These are phyloP conservation scores for Oreochromis grahami DNA, from an alignment of 2,797 vertebrate genomes.

Conservation along the genomic window DNA sequence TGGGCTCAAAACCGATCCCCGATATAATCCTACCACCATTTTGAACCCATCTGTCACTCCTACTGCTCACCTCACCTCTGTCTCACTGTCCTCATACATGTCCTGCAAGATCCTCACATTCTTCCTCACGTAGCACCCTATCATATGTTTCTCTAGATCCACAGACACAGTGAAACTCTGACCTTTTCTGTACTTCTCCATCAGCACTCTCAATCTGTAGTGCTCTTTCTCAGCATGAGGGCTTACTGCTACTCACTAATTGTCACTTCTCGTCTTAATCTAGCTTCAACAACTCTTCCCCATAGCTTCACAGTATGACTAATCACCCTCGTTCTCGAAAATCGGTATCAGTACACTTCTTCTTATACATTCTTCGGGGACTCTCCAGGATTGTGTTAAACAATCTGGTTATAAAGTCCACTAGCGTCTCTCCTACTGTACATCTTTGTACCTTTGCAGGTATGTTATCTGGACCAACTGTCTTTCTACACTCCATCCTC, in stretches of 20 bases:
- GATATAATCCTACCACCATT: neutral
- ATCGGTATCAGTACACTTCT: neutral
- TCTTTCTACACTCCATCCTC: neutral
- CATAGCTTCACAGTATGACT: neutral
- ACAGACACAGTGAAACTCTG: neutral
- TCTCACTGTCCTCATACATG: neutral
- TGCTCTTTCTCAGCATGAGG: neutral
- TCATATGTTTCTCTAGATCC: neutral
- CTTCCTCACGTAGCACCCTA: neutral
- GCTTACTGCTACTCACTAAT: neutral
- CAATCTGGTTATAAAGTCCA: neutral
- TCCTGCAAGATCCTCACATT: neutral
- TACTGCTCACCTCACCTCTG: neutral
- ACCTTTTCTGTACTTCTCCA: neutral
- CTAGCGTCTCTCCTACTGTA: neutral
- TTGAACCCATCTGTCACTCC: neutral
- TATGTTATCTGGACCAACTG: neutral
- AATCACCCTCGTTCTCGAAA: neutral
- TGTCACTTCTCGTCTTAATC: neutral
- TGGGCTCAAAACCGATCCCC: neutral
- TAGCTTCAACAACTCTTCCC: neutral
- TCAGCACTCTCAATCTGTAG: neutral
- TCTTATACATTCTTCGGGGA: neutral
- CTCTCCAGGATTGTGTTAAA: neutral
- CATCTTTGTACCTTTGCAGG: neutral